Percentiles rank a stretch among this genome's conserved stretches.
phyloP scores from a whole-genome alignment of 2,797 vertebrate genomes.

The Melopsittacus undulatus region DNA sequence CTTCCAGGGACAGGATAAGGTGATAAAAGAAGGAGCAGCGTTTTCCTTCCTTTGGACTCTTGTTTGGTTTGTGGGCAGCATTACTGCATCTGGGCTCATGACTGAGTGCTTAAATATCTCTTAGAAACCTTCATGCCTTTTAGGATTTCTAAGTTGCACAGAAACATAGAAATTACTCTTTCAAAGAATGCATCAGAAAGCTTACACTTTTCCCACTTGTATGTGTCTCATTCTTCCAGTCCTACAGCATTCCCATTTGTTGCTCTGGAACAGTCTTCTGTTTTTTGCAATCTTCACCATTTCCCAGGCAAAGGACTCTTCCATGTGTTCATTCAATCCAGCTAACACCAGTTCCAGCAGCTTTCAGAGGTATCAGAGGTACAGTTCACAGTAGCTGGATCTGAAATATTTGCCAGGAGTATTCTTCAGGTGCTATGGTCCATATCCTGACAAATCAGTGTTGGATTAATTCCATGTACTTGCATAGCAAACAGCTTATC shows the following conservation, averaged over 20 bases:
- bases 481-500: not conserved
- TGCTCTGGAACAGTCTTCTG: not conserved
- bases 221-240: not conserved
- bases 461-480: not conserved
- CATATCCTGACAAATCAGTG: not conserved
- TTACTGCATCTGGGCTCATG: too few relatives aligned
- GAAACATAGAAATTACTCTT: not conserved
- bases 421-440: slow-evolving; percentile 27
- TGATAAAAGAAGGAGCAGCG: not conserved
- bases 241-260: not conserved
- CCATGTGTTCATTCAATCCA: not conserved
- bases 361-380: not conserved
- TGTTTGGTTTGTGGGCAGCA: not conserved
- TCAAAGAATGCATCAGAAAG: not conserved
- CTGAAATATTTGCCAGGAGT: not conserved
- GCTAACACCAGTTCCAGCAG: not conserved
- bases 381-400: not conserved
- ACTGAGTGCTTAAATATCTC: not conserved
- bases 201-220: not conserved
- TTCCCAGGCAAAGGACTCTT: not conserved
- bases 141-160: not conserved
- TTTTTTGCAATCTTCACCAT: not conserved
- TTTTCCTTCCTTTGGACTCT: not conserved
- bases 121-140: not conserved
- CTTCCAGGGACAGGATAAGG: not conserved